Percentiles rank a stretch among this genome's conserved stretches.
These are phyloP conservation scores for Aphelocoma californica DNA, from an alignment of 2,797 vertebrate species.

Conservation along the genomic window DNA sequence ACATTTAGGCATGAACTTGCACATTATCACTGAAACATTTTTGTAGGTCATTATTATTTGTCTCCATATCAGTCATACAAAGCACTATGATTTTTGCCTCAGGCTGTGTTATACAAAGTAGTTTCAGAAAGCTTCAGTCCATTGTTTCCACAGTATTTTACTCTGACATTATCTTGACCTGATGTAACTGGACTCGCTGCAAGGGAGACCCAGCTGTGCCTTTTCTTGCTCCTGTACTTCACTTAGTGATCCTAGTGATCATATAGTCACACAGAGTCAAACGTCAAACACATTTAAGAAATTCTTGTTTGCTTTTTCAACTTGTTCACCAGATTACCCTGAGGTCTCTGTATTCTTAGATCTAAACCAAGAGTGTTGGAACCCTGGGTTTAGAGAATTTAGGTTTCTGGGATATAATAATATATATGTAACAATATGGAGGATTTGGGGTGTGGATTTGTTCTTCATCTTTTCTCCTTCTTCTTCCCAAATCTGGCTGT, in stretches of 20 bases:
- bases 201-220: neutral
- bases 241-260: neutral
- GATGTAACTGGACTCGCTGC: neutral
- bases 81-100: neutral
- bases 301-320: neutral
- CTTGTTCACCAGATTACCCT: neutral
- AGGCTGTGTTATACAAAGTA: neutral
- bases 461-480: too few relatives aligned
- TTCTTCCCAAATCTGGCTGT: too few relatives aligned
- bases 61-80: neutral
- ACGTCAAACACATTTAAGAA: neutral
- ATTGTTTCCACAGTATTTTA: neutral
- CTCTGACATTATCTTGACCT: neutral
- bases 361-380: neutral
- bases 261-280: neutral
- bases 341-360: neutral
- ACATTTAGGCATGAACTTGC: neutral
- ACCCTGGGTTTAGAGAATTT: too few relatives aligned
- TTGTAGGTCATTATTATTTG: neutral
- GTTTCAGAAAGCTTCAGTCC: neutral
- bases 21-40: neutral
- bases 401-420: too few relatives aligned
- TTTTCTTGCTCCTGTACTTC: neutral
- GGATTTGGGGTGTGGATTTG: too few relatives aligned
- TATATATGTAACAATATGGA: too few relatives aligned